Conservation (phyloP, 2,113 vertebrate genomes). For the Edolisoma coerulescens region DNA sequence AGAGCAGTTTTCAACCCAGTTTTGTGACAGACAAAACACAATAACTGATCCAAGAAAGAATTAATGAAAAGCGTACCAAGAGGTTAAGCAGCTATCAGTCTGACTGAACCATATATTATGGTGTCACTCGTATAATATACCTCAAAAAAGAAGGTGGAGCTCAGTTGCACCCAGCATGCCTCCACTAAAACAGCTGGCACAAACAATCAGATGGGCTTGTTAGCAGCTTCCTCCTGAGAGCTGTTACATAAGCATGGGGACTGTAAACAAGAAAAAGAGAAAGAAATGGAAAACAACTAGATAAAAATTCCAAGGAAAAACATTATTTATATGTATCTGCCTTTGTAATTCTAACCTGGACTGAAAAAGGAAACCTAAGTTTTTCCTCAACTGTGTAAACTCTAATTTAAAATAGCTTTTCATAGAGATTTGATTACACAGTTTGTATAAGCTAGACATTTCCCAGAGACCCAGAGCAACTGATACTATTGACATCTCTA, state of each 20-base stretch:
- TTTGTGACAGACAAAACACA: conserved; percentile 56
- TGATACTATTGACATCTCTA: neutral
- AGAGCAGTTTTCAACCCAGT: conserved; percentile 39
- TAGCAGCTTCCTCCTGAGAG: conserved; percentile 9
- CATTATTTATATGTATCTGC: neutral
- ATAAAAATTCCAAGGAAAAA: neutral
- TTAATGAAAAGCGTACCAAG: conserved; percentile 29
- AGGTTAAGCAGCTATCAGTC: conserved; percentile 40
- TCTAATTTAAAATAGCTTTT: conserved; percentile 3
- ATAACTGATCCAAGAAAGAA: conserved; percentile 51
- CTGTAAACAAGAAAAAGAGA: neutral
- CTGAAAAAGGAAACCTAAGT: neutral
- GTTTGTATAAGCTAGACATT: neutral
- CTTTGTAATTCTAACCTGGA: neutral
- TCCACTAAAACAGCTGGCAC: conserved; percentile 30
- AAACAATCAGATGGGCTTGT: neutral
- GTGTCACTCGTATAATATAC: neutral
- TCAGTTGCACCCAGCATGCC: neutral
- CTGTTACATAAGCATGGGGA: neutral
- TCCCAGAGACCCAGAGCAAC: neutral
- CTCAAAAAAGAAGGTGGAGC: neutral
- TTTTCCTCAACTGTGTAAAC: neutral
- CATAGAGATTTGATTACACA: neutral
- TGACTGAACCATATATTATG: neutral
- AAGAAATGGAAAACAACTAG: conserved; percentile 21